A percentile compares a stretch with the other conserved stretches of the same genome.
These are phyloP conservation scores for Platycercus adscitus DNA, from an alignment of 2,113 vertebrate genomes.

Conservation along the genomic window DNA sequence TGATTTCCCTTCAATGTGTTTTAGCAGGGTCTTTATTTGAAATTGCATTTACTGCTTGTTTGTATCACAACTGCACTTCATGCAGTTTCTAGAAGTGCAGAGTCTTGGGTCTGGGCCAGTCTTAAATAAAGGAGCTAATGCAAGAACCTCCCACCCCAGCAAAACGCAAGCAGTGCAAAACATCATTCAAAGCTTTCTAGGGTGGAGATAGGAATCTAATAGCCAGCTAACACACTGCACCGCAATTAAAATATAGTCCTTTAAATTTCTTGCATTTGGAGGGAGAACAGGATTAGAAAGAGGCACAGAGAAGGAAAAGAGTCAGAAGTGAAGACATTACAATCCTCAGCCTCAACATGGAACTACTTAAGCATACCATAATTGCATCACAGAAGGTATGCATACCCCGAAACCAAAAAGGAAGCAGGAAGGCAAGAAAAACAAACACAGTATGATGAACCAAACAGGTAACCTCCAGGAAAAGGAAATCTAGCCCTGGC, in stretches of 20 bases:
- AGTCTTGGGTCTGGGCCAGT: neutral
- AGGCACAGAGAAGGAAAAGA: neutral
- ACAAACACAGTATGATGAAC: conserved; percentile 53
- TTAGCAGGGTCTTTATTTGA: neutral
- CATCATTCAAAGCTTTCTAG: neutral
- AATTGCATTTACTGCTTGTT: neutral
- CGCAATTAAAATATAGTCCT: conserved; percentile 12
- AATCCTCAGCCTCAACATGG: conserved; percentile 52
- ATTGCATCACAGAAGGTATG: conserved; percentile 71
- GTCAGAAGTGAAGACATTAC: conserved; percentile 15
- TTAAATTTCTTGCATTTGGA: conserved; percentile 3
- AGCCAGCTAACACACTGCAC: neutral
- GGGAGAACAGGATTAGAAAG: neutral
- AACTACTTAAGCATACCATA: conserved; percentile 64
- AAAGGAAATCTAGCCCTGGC: conserved; percentile 36
- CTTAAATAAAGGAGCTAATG: neutral
- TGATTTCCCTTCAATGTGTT: neutral
- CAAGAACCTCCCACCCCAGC: neutral
- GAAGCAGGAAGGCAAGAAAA: conserved; percentile 63
- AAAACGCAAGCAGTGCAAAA: neutral
- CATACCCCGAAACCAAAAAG: conserved; percentile 65
- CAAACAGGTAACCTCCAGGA: conserved; percentile 60
- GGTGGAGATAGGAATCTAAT: neutral
- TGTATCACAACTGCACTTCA: neutral
- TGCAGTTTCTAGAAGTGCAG: neutral